phyloP scores from a whole-genome alignment of 2,113 vertebrate genomes.

The Nycticebus coucang region DNA sequence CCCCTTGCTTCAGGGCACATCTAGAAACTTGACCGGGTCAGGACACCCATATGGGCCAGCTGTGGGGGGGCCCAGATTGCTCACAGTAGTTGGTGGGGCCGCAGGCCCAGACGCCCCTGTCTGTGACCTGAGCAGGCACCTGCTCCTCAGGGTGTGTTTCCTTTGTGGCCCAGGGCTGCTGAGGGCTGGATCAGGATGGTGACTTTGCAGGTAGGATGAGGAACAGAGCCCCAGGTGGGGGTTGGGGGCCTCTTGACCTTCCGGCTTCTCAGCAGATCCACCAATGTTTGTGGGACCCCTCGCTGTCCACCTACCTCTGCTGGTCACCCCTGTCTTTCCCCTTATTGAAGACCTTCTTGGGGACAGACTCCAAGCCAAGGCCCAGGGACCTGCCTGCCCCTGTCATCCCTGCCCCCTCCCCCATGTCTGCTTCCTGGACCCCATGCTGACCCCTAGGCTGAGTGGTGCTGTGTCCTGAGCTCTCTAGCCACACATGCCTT shows the following conservation, averaged over 20 bases:
- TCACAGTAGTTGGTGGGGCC: neutral
- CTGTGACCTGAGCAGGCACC: neutral
- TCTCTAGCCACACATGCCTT: neutral
- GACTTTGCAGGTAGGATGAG: neutral
- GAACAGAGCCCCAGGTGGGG: neutral
- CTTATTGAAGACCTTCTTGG: neutral
- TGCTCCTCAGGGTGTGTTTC: neutral
- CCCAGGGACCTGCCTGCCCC: no score
- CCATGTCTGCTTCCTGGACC: neutral
- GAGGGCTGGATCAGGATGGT: neutral
- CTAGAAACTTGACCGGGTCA: neutral
- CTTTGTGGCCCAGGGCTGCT: rapidly evolving
- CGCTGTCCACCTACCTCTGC: no score
- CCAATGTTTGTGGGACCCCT: neutral
- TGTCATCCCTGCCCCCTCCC: neutral
- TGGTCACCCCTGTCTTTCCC: neutral
- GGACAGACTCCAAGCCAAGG: neutral
- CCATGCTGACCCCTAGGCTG: neutral
- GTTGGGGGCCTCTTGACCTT: neutral
- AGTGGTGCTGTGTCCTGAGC: neutral
- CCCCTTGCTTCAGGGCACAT: neutral
- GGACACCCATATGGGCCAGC: rapidly evolving
- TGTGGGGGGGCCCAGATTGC: no score
- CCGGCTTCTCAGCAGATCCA: neutral
- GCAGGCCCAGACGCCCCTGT: no score